A percentile compares a stretch with the other conserved stretches of the same genome.
phyloP scores from a whole-genome alignment of 2,888 invertebrate genomes.

The Colostygia pectinataria region DNA sequence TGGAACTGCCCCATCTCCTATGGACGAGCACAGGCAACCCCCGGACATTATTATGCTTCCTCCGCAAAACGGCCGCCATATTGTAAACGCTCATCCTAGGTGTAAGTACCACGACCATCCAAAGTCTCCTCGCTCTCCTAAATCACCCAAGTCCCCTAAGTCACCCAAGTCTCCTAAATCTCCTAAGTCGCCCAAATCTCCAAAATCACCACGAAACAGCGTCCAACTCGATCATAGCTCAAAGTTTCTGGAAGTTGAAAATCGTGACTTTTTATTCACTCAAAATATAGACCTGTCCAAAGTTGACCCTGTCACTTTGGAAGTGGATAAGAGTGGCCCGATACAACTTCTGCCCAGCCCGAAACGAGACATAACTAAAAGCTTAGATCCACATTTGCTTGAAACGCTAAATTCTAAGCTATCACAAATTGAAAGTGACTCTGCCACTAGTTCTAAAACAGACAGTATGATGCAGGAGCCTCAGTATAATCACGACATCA shows the following conservation, averaged over 20 bases:
- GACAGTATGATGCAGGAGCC: constrained; percentile 85
- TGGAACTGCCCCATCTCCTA: constrained; percentile 87
- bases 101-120: constrained; percentile 80
- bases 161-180: constrained; percentile 86
- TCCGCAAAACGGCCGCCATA: constrained; percentile 73
- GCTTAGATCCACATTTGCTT: constrained; percentile 85
- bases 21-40: constrained; percentile 69
- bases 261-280: constrained; percentile 86
- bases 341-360: constrained; percentile 87
- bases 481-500: constrained; percentile 79
- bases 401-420: constrained; percentile 88
- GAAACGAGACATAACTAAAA: constrained; percentile 87
- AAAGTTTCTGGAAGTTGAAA: constrained; percentile 78
- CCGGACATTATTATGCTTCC: constrained; percentile 76
- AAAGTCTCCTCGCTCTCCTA: constrained; percentile 75
- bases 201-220: constrained; percentile 77
- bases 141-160: constrained; percentile 82
- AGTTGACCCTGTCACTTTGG: constrained; percentile 87
- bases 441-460: constrained; percentile 88
- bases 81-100: constrained; percentile 72
- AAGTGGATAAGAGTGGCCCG: constrained; percentile 86
- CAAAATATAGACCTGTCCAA: constrained; percentile 90
- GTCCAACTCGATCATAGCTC: constrained; percentile 65
- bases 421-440: constrained; percentile 90
- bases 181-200: constrained; percentile 84